phyloP scores from a whole-genome alignment of 30 jellyfish, hydroid and myxozoan genomes.

The Chrysaora quinquecirrha region DNA sequence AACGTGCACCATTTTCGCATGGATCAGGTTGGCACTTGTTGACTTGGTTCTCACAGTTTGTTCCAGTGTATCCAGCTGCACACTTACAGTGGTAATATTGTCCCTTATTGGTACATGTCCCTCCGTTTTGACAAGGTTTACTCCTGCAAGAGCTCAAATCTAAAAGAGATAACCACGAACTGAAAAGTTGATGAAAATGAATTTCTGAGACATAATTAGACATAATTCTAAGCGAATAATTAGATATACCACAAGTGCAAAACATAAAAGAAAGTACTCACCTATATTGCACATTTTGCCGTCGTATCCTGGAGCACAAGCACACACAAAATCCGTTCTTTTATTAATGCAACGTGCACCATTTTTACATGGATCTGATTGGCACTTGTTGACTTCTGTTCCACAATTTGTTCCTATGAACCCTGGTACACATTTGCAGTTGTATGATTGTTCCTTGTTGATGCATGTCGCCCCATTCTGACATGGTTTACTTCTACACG shows the following conservation, averaged over 20 bases:
- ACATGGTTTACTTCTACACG: constrained; percentile 69
- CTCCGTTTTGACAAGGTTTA: constrained; percentile 72
- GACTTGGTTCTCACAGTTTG: constrained; percentile 37
- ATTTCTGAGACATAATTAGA: too few species aligned
- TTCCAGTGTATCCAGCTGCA: constrained; percentile 54
- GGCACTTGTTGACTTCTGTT: not conserved
- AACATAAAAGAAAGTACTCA: not conserved
- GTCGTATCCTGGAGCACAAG: not conserved
- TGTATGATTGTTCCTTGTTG: constrained; percentile 51
- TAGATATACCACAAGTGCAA: too few species aligned
- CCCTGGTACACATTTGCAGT: constrained; percentile 54
- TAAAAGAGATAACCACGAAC: constrained; percentile 14
- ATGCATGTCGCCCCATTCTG: constrained; percentile 58
- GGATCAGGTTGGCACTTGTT: constrained; percentile 15
- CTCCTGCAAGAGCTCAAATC: constrained; percentile 61
- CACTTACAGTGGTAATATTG: constrained; percentile 53
- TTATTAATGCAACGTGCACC: not conserved
- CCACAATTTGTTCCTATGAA: constrained; percentile 63
- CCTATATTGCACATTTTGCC: not conserved
- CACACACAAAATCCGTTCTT: not conserved
- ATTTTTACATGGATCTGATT: constrained; percentile 18
- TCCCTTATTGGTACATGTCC: constrained; percentile 44
- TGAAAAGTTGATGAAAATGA: too few species aligned
- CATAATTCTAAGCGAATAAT: too few species aligned
- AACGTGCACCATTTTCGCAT: constrained; percentile 5